Evolutionary conservation across 2,113 vertebrate genomes (phyloP), one percentile per base, ranked within the genome.

Genomic region (Cairina moschata): DNA sequence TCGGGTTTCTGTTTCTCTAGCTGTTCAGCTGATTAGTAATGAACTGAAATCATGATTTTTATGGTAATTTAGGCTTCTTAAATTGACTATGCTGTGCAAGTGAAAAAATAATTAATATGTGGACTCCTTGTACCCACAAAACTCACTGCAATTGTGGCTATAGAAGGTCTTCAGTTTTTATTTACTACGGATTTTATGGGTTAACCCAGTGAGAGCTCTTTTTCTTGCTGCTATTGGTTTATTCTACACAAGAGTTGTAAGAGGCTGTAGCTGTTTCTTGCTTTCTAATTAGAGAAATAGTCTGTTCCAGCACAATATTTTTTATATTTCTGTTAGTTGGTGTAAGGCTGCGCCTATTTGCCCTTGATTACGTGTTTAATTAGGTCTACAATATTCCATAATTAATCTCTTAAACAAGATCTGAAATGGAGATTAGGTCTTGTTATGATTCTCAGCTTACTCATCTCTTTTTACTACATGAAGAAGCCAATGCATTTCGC

Each of bases 331-430:
- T 79, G 16, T 52, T 71, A 63, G 42, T 13, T 88, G 38, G 18
- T 62, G 29, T 73, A 88, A 82, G 13, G 6, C 69, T 84, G 25
- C 54, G 69, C n/a, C 42, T 69, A 58, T 78, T 93, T 95, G 76
- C 17, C 50, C 34, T 67, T 71, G 38, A 93, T 94, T 91, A 81
- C 25, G 9, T 69, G 36, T 79, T 82, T 93, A 95, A 93, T 92
- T 93, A 92, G 20, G 34, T 86, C 86, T 93, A 85, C 29, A 74
- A 42, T 90, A 94, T 79, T 92, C 54, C 28, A 75, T 90, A 95
- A 93, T 92, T 76, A 95, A 78, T 82, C 38, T 92, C 54, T 86
- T 71, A 77, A 95, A 93, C 60, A 92, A 93, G 86, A 84, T 91
- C 67, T 66, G 82, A 91, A 97, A 96, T 74, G 40, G n/a, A 86